Conservation (phyloP, 2,113 vertebrate genomes). For the Phasianus colchicus region DNA sequence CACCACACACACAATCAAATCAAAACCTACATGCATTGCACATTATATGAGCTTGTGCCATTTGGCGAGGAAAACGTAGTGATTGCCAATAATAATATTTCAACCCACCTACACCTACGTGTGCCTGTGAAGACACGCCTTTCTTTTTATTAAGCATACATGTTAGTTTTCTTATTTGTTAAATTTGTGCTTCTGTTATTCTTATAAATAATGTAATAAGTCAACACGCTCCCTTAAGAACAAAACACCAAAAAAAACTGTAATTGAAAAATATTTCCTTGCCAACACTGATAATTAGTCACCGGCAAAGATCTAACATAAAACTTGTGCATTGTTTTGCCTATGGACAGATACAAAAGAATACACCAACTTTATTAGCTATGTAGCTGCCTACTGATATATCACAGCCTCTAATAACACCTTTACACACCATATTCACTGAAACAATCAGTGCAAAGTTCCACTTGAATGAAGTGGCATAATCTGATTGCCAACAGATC, state of each 20-base stretch:
- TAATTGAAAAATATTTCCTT: not conserved
- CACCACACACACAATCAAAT: too few relatives aligned
- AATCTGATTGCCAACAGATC: not conserved
- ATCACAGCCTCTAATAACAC: not conserved
- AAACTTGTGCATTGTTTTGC: not conserved
- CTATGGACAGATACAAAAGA: not conserved
- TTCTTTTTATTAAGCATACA: too few relatives aligned
- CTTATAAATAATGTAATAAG: too few relatives aligned
- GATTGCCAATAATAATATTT: too few relatives aligned
- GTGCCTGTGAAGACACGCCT: too few relatives aligned
- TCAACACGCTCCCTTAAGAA: too few relatives aligned
- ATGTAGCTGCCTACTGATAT: not conserved
- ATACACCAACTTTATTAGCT: not conserved
- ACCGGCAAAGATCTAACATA: not conserved
- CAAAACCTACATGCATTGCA: too few relatives aligned
- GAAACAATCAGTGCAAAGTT: not conserved
- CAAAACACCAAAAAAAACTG: not conserved
- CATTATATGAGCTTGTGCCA: too few relatives aligned
- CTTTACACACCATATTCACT: not conserved
- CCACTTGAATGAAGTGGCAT: not conserved
- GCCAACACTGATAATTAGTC: not conserved
- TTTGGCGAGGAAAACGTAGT: too few relatives aligned
- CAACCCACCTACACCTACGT: too few relatives aligned
- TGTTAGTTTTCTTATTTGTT: too few relatives aligned
- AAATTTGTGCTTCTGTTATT: too few relatives aligned